Evolutionary conservation across 2,888 invertebrate genomes (phyloP).

Genomic region (Nymphalis c-album): DNA sequence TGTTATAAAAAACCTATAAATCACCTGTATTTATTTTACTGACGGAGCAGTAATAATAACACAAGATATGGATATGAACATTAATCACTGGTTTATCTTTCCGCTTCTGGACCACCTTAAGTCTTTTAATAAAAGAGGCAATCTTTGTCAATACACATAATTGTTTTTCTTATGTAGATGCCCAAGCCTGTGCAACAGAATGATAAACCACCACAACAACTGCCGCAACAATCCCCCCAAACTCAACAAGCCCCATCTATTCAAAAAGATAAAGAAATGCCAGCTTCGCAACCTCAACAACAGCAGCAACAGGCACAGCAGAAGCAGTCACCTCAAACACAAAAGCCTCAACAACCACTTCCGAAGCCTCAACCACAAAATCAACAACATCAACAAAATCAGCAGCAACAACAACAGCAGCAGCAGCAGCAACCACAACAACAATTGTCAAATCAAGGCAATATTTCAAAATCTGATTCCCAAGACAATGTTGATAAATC

Average conservation of each 20-base stretch:
- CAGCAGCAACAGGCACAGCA: slow-evolving; percentile 35
- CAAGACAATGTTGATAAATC: slow-evolving; percentile 64
- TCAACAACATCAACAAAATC: slow-evolving; percentile 43
- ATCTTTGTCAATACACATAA: background rate
- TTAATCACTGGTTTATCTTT: too few species aligned
- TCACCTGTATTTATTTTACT: too few species aligned
- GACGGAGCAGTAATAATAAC: too few species aligned
- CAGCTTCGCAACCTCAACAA: slow-evolving; percentile 30
- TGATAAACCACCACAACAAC: slow-evolving; percentile 30
- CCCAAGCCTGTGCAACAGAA: slow-evolving; percentile 19
- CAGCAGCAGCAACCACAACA: slow-evolving; percentile 39
- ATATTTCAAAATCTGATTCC: slow-evolving; percentile 41
- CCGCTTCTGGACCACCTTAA: too few species aligned
- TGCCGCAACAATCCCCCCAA: slow-evolving; percentile 29
- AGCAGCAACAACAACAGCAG: slow-evolving; percentile 43
- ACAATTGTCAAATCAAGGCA: slow-evolving; percentile 32
- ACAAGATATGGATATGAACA: too few species aligned
- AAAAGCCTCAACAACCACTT: slow-evolving; percentile 38
- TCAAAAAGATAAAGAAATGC: slow-evolving; percentile 35
- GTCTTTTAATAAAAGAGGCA: too few species aligned
- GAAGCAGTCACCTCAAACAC: slow-evolving; percentile 37
- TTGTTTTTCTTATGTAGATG: too few species aligned
- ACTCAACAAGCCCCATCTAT: slow-evolving; percentile 20
- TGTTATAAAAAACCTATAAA: too few species aligned
- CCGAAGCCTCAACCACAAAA: slow-evolving; percentile 41